Percentiles rank a stretch among this genome's conserved stretches.
Conservation (phyloP, 2,888 invertebrate genomes). For the Neelides folsomi region DNA sequence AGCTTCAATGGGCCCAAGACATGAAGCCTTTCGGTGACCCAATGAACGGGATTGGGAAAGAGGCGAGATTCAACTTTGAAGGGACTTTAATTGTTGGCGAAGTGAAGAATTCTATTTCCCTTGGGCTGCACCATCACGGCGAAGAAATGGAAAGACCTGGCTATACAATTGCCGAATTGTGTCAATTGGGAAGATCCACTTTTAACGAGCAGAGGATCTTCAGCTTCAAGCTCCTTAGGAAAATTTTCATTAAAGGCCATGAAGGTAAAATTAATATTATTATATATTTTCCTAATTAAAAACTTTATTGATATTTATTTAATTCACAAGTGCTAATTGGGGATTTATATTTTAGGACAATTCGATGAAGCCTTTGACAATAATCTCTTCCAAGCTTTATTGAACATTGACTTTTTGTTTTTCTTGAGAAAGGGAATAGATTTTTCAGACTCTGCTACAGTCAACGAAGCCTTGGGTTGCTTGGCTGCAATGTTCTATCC, state of each 20-base stretch:
- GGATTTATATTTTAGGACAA: too few relatives aligned
- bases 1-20: too few relatives aligned
- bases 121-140: conserved; percentile 78
- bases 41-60: not conserved
- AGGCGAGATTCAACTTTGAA: conserved; percentile 57
- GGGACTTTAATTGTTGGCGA: conserved; percentile 36
- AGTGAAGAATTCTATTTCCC: conserved; percentile 38
- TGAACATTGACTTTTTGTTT: conserved; percentile 23
- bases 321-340: too few relatives aligned
- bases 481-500: conserved; percentile 21
- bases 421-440: conserved; percentile 20
- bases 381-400: conserved; percentile 17
- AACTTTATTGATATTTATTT: not conserved
- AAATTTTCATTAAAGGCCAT: conserved; percentile 45
- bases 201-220: conserved; percentile 70
- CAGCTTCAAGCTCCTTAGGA: conserved; percentile 64
- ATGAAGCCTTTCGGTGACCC: too few relatives aligned
- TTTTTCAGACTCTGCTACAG: conserved; percentile 13
- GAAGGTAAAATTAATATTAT: conserved; percentile 13
- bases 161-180: conserved; percentile 75
- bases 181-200: conserved; percentile 56
- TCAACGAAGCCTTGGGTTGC: conserved; percentile 21
- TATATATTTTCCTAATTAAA: not conserved
- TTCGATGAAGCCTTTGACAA: conserved; percentile 18
- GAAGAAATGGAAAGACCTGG: conserved; percentile 83